Conservation (phyloP, 1,140 invertebrate genomes). For the Macrobrachium nipponense region DNA sequence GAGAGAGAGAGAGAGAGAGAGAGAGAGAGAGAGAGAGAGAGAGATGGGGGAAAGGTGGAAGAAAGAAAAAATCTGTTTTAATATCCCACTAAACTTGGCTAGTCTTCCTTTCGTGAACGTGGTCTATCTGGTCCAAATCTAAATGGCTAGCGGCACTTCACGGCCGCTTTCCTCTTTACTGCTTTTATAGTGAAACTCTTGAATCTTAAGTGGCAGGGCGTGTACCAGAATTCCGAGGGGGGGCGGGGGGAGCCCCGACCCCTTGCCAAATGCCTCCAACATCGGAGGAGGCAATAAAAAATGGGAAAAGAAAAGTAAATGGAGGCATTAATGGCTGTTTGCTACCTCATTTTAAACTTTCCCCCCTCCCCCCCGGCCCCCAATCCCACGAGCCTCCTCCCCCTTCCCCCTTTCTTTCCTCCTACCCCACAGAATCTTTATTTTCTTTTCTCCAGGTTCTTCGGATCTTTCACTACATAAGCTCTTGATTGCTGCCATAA, state of each 20-base stretch:
- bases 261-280: background rate
- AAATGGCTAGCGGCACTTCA: slow-evolving; percentile 43
- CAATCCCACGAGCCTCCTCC: background rate
- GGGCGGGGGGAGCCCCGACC: background rate
- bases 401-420: background rate
- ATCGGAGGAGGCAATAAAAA: slow-evolving; percentile 15
- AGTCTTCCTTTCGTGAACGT: slow-evolving; percentile 9
- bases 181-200: slow-evolving; percentile 48
- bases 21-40: slow-evolving; percentile 26
- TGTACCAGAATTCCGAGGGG: slow-evolving; percentile 33
- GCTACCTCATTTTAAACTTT: background rate
- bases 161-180: slow-evolving; percentile 40
- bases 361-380: background rate
- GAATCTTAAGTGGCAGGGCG: slow-evolving; percentile 50
- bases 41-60: background rate
- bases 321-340: slow-evolving; percentile 11
- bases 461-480: no score
- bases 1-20: slow-evolving; percentile 20
- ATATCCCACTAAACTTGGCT: background rate
- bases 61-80: background rate
- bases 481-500: no score
- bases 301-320: slow-evolving; percentile 8
- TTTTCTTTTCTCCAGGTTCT: no score
- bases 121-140: slow-evolving; percentile 36
- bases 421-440: no score